These are phyloP conservation scores for Thera obeliscata DNA, from an alignment of 2,888 invertebrate genomes.

Conservation along the genomic window DNA sequence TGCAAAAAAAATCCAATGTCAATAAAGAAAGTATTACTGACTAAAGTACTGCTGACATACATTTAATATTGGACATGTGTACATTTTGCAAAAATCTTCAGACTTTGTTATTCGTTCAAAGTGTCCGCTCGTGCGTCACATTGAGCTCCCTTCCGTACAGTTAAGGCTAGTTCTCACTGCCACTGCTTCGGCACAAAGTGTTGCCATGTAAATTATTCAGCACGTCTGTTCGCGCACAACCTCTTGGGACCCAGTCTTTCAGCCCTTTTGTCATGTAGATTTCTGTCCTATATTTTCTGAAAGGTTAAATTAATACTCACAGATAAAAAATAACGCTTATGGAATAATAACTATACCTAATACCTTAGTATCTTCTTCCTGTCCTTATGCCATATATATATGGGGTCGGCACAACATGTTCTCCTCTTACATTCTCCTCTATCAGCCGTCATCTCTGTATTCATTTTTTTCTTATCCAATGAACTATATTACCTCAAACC, in stretches of 20 bases:
- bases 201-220: constrained; percentile 67
- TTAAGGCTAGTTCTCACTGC: constrained; percentile 8
- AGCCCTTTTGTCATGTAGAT: constrained; percentile 60
- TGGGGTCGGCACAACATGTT: too few relatives aligned
- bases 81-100: too few relatives aligned
- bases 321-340: constrained; percentile 9
- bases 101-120: neutral
- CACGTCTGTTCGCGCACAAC: constrained; percentile 55
- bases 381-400: too few relatives aligned
- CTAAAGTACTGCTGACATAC: too few relatives aligned
- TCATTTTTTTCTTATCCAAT: neutral
- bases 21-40: too few relatives aligned
- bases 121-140: neutral
- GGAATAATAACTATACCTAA: neutral
- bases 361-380: too few relatives aligned
- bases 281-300: constrained; percentile 43
- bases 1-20: too few relatives aligned
- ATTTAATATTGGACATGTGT: too few relatives aligned
- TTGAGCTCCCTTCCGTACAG: neutral
- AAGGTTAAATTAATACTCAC: constrained; percentile 23
- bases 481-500: too few relatives aligned
- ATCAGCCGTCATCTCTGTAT: neutral
- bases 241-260: constrained; percentile 48
- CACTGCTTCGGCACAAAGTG: constrained; percentile 14
- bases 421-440: too few relatives aligned